These are phyloP conservation scores for Matsumyia berberina DNA, from an alignment of 2,888 invertebrate genomes.

Conservation along the genomic window DNA sequence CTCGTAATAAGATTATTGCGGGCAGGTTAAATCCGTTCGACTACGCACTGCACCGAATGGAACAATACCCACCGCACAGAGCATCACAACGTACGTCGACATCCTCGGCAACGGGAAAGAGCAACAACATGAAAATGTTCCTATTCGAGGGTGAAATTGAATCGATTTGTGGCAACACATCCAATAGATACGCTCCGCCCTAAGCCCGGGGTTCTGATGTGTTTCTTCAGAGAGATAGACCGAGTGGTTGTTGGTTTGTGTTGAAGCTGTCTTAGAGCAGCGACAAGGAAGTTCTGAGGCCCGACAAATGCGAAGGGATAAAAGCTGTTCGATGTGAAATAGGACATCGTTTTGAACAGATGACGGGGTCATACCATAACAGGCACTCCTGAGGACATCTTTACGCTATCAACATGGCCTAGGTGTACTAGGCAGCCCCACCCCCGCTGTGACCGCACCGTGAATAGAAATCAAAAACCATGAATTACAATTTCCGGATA, in stretches of 20 bases:
- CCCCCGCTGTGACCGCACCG: neutral
- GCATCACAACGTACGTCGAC: constrained; percentile 22
- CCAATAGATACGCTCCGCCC: constrained; percentile 34
- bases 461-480: constrained; percentile 49
- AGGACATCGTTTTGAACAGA: constrained; percentile 7
- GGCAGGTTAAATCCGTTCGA: constrained; percentile 79
- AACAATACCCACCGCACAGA: constrained; percentile 33
- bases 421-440: too few species aligned
- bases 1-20: constrained; percentile 85
- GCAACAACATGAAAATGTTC: constrained; percentile 73
- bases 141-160: constrained; percentile 82
- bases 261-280: constrained; percentile 38
- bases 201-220: constrained; percentile 30
- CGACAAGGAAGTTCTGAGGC: constrained; percentile 26
- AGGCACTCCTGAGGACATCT: constrained; percentile 9
- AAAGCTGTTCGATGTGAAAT: constrained; percentile 29
- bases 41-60: constrained; percentile 28
- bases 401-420: neutral
- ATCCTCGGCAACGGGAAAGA: constrained; percentile 42
- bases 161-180: constrained; percentile 80
- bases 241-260: constrained; percentile 18
- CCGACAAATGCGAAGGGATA: constrained; percentile 17
- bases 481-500: constrained; percentile 65
- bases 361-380: constrained; percentile 7
- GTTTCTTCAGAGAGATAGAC: neutral